Percentiles rank a stretch among this genome's conserved stretches.
These are phyloP conservation scores for Episyrphus balteatus DNA, from an alignment of 1,140 invertebrate species.

Conservation along the genomic window DNA sequence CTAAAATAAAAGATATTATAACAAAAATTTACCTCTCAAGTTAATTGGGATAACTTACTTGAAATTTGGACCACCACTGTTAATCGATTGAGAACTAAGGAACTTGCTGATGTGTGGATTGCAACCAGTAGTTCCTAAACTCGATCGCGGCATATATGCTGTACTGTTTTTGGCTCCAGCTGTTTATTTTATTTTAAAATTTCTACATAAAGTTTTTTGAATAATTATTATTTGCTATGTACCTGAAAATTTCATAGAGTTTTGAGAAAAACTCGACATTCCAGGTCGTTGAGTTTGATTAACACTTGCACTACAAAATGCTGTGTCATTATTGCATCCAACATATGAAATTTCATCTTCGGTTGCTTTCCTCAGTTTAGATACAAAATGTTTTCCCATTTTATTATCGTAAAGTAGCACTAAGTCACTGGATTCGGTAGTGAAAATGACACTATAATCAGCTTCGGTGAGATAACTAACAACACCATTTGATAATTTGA, in stretches of 20 bases:
- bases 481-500: constrained; percentile 42
- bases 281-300: constrained; percentile 7
- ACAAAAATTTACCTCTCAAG: too few relatives aligned
- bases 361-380: constrained; percentile 63
- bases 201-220: too few relatives aligned
- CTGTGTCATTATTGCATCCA: constrained; percentile 18
- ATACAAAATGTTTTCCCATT: constrained; percentile 67
- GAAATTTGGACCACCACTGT: constrained; percentile 14
- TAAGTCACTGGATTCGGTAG: constrained; percentile 50
- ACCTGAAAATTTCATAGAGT: constrained; percentile 6
- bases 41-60: constrained; percentile 18
- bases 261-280: constrained; percentile 2
- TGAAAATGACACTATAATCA: constrained; percentile 47
- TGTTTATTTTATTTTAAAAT: too few relatives aligned
- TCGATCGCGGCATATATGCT: constrained; percentile 4
- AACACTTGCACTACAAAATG: not conserved
- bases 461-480: constrained; percentile 48
- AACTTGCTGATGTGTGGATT: constrained; percentile 11
- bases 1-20: constrained; percentile 6
- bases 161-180: constrained; percentile 9
- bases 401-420: constrained; percentile 66
- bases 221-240: too few relatives aligned
- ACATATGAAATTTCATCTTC: constrained; percentile 56
- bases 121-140: constrained; percentile 3
- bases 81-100: constrained; percentile 25